These are phyloP conservation scores for Charaxes varanes DNA, from an alignment of 1,140 invertebrate species.

Conservation along the genomic window DNA sequence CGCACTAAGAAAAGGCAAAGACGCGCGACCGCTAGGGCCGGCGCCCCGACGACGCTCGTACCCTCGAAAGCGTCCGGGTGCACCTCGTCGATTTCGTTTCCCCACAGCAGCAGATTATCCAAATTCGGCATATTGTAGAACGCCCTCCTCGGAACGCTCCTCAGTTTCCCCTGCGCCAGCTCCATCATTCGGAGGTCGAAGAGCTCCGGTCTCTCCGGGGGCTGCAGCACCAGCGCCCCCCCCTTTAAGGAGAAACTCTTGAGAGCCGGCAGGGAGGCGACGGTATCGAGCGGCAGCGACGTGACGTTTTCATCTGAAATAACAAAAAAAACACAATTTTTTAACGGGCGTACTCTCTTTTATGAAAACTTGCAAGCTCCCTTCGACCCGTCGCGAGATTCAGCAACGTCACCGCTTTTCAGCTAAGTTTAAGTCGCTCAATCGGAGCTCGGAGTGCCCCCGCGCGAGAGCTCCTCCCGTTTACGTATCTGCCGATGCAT, in stretches of 20 bases:
- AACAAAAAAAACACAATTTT: conserved; percentile 2
- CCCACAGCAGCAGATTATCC: conserved; percentile 3
- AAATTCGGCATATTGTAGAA: conserved; percentile 2
- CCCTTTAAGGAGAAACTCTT: conserved; percentile 1
- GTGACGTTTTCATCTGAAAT: conserved; percentile 5
- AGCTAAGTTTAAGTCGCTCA: too few relatives aligned
- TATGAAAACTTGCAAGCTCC: too few relatives aligned
- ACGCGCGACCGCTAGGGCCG: neutral
- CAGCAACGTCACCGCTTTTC: too few relatives aligned
- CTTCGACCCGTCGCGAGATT: too few relatives aligned
- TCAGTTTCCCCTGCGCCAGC: neutral
- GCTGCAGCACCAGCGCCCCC: neutral
- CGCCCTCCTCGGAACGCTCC: neutral
- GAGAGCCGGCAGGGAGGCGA: neutral
- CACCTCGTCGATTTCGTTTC: conserved; percentile 5
- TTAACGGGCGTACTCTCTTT: neutral
- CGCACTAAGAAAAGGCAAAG: neutral
- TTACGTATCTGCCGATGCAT: too few relatives aligned
- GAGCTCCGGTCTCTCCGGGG: neutral
- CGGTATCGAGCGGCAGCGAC: conserved; percentile 1
- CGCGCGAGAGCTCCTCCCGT: too few relatives aligned
- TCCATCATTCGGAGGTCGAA: neutral
- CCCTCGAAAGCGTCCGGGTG: conserved; percentile 9
- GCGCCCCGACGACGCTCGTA: too few relatives aligned
- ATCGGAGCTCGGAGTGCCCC: too few relatives aligned